Evolutionary conservation across 2,797 vertebrate genomes (phyloP).

Genomic region (Acanthornis magna): DNA sequence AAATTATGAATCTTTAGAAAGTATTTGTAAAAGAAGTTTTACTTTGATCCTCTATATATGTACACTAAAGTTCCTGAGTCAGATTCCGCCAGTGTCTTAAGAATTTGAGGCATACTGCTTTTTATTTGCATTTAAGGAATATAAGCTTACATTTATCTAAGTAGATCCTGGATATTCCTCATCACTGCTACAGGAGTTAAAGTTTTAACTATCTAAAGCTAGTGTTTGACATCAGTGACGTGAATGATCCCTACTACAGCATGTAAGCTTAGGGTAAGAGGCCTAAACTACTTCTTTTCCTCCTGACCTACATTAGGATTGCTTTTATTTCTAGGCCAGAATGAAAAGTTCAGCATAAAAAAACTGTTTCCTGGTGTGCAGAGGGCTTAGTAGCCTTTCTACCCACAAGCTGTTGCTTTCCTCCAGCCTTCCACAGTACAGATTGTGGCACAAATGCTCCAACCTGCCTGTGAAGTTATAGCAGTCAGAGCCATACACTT

Average conservation of each 20-base stretch:
- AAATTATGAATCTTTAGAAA: neutral
- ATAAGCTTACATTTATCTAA: slow-evolving; percentile 54
- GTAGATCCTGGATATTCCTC: slow-evolving; percentile 55
- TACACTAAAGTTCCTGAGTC: neutral
- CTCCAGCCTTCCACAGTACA: slow-evolving; percentile 60
- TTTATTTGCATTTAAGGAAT: slow-evolving; percentile 62
- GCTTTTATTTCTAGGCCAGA: slow-evolving; percentile 64
- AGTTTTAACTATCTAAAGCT: slow-evolving; percentile 63
- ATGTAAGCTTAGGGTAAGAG: slow-evolving; percentile 65
- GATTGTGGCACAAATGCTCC: slow-evolving; percentile 61
- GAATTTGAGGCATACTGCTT: slow-evolving; percentile 26
- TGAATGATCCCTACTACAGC: neutral
- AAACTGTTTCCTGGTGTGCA: slow-evolving; percentile 54
- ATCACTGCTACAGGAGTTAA: slow-evolving; percentile 46
- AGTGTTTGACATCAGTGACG: slow-evolving; percentile 39
- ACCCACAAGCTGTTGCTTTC: slow-evolving; percentile 62
- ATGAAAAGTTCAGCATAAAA: slow-evolving; percentile 62
- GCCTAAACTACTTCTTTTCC: slow-evolving; percentile 60
- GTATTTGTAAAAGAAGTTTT: slow-evolving; percentile 5
- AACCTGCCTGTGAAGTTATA: slow-evolving; percentile 58
- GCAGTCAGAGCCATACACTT: slow-evolving; percentile 39
- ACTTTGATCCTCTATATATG: slow-evolving; percentile 1
- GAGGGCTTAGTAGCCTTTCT: slow-evolving; percentile 62
- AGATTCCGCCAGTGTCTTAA: slow-evolving; percentile 26
- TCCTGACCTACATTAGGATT: slow-evolving; percentile 68